Base-by-base conservation (phyloP, 2,888 invertebrate species). In the Empis stercorea region DNA sequence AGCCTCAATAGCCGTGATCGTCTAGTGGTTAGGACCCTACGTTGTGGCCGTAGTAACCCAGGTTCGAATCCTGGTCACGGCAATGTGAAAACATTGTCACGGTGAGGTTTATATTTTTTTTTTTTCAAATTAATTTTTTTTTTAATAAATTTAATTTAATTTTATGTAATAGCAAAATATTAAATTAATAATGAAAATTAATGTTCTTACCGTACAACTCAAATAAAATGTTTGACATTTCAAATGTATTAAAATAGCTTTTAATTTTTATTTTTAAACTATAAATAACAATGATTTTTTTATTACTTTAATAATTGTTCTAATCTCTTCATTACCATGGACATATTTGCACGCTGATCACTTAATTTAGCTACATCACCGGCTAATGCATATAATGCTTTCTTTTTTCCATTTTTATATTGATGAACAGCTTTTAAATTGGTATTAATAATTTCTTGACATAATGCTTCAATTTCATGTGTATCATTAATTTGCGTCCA, bases 321-420 rank as follows among this genome's bases (percentile, higher is more conserved):
- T 66, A 86, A 70, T 57, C 76, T 76, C 56, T 71, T 66, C 45
- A 74, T 68, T 51, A 76, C 80, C 58, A 74, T 57, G 49, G 71
- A 70, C 83, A 85, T 85, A 61, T 87, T 79, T 36, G 80, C 77
- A 61, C 75, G 76, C 58, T 78, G 72, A 15, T 78, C 64, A 40
- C 79, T 76, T 52, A 70, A 68, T 57, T 75, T 76, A 46, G 72
- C 73, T 45, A 84, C 70, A 59, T 76, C 69, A 13, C 79, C 80
- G 50, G 80, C 62, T 50, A 88, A 72, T 30, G 79, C 78, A 57
- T 75, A 77, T 42, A 83, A 74, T 10, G 80, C 75, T 70, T 84
- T 84, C 1, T 63, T 65, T 67, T 87, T 87, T 6, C 87, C 87
- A 10, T 68, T 69, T 61, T 74, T 78, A 60, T 80, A 87, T 54